phyloP scores from a whole-genome alignment of 2,113 vertebrate species.

The Gymnarchus niloticus region DNA sequence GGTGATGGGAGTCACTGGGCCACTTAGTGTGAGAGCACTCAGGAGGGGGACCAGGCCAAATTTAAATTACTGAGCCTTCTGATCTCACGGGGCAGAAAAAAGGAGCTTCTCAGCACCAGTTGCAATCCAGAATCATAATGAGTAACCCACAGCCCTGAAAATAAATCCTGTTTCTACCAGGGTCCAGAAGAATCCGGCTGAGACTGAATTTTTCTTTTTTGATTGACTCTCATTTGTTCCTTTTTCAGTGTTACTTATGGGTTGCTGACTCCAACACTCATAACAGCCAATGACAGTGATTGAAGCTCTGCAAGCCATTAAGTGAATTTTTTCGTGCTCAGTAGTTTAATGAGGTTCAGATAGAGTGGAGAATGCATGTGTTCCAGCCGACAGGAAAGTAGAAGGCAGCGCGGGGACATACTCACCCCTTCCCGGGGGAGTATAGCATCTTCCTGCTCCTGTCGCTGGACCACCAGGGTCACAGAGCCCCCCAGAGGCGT shows the following conservation, averaged over 20 bases:
- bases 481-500: constrained; percentile 90
- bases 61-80: neutral
- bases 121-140: neutral
- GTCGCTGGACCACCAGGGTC: constrained; percentile 77
- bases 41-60: neutral
- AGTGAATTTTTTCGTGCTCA: neutral
- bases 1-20: neutral
- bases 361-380: neutral
- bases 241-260: neutral
- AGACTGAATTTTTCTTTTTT: neutral
- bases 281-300: neutral
- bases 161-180: neutral
- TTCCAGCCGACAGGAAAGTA: neutral
- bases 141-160: neutral
- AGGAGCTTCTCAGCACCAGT: neutral
- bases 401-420: constrained; percentile 25
- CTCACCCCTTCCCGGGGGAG: constrained; percentile 80
- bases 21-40: neutral
- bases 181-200: neutral
- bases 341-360: neutral
- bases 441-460: constrained; percentile 88
- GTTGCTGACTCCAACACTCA: neutral
- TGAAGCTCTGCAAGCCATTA: neutral
- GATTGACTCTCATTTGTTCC: neutral
- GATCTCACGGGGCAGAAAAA: neutral